Conservation (phyloP, 2,113 vertebrate species). For the Rissa tridactyla region DNA sequence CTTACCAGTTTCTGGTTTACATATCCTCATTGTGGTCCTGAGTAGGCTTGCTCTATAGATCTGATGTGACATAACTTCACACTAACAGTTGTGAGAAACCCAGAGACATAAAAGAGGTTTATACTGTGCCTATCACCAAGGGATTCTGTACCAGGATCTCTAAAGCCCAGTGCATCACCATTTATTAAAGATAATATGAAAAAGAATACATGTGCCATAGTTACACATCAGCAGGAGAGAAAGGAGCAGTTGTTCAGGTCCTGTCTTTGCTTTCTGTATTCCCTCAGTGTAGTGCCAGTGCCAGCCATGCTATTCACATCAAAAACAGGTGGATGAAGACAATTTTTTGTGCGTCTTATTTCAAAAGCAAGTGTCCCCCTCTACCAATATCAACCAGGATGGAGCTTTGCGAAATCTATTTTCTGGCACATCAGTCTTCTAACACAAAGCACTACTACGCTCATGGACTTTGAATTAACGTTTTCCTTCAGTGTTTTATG, state of each 20-base stretch:
- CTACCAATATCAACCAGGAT: not conserved
- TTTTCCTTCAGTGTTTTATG: not conserved
- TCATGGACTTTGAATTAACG: not conserved
- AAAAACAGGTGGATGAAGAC: not conserved
- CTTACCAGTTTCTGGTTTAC: not conserved
- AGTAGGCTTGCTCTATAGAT: not conserved
- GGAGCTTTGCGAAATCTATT: not conserved
- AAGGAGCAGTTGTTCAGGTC: not conserved
- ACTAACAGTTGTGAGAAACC: not conserved
- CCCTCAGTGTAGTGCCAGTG: not conserved
- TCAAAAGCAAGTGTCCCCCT: not conserved
- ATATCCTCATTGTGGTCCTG: not conserved
- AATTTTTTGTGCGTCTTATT: not conserved
- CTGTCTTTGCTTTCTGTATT: not conserved
- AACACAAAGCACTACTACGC: not conserved
- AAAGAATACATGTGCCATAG: not conserved
- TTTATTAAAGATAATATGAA: not conserved
- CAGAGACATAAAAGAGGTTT: not conserved
- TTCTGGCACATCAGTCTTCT: not conserved
- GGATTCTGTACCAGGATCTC: not conserved
- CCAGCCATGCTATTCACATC: not conserved
- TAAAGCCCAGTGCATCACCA: no score
- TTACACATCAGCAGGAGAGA: not conserved
- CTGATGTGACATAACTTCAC: not conserved
- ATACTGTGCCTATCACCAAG: not conserved